Evolutionary conservation across 2,888 invertebrate species (phyloP), one percentile per base, ranked within the genome.

Genomic region (Omphaloscelis lunosa): DNA sequence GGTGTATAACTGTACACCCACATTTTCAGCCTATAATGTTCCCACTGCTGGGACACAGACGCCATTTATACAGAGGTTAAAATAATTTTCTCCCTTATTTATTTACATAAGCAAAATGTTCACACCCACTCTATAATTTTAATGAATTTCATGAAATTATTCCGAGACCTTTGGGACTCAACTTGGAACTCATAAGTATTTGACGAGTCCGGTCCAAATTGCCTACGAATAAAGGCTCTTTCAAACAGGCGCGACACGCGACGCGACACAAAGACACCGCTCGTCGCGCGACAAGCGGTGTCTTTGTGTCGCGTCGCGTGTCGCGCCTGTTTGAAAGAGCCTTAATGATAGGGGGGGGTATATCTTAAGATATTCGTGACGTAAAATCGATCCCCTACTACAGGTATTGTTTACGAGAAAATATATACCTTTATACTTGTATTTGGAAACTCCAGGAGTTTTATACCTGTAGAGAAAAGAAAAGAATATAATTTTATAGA

Each of bases 321-420:
- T n/a, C n/a, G n/a, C n/a, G n/a, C n/a, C n/a, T n/a, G n/a, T n/a
- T n/a, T n/a, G n/a, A n/a, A n/a, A n/a, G n/a, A n/a, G n/a, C n/a
- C n/a, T n/a, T n/a, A n/a, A 34, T 34, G 71, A 51, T 56, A 15
- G 59, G 62, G 68, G 51, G 74, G n/a, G 48, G 39, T 17, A 45
- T 78, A 70, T 82, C 80, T 82, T 62, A 68, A 75, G 75, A 77
- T 74, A 67, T 75, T 70, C 66, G 86, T 84, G 77, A 86, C 86
- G 85, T 23, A 73, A 80, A 48, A 59, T 29, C 27, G 51, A 61
- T 39, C 85, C 82, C 78, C 61, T 86, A 86, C 86, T 45, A 84
- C 29, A 29, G 59, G 17, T 67, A 11, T 29, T 29, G 17, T 65
- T 53, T 29, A n/a, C 1, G 48, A 51, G 29, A 48, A 12, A 65